Percentiles rank a stretch among this genome's conserved stretches.
Conservation (phyloP, 2,888 invertebrate species). For the Stenichneumon culpator region DNA sequence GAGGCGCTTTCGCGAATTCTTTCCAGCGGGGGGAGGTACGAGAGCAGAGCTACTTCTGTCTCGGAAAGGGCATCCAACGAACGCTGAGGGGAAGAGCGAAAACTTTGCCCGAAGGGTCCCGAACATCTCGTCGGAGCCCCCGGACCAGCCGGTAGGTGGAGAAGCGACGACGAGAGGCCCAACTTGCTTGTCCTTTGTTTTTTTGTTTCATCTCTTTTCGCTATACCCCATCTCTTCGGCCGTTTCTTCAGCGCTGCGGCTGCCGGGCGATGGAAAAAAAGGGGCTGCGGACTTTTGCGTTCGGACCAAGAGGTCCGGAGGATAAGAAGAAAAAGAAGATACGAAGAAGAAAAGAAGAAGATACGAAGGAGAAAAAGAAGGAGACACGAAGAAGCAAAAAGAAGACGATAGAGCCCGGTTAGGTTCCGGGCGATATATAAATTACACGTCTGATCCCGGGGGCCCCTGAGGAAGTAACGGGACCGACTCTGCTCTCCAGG, state of each 20-base stretch:
- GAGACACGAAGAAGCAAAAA: slow-evolving; percentile 32
- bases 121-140: slow-evolving; percentile 16
- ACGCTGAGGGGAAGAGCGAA: background rate
- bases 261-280: slow-evolving; percentile 46
- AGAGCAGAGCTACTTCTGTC: background rate
- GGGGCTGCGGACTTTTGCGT: slow-evolving; percentile 54
- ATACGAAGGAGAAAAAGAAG: slow-evolving; percentile 25
- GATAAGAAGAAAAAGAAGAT: slow-evolving; percentile 20
- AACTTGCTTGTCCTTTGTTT: slow-evolving; percentile 33
- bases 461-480: slow-evolving; percentile 82
- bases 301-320: slow-evolving; percentile 32
- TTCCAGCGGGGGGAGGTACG: background rate
- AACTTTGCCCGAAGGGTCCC: slow-evolving; percentile 1
- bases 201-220: slow-evolving; percentile 40
- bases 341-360: too few relatives aligned
- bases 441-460: slow-evolving; percentile 82
- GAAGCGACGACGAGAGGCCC: slow-evolving; percentile 51
- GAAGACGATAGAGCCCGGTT: slow-evolving; percentile 66
- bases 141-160: slow-evolving; percentile 18
- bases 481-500: slow-evolving; percentile 68
- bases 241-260: slow-evolving; percentile 30
- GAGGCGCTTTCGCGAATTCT: slow-evolving; percentile 21
- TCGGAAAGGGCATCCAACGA: slow-evolving; percentile 12
- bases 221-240: slow-evolving; percentile 46
- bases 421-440: slow-evolving; percentile 82